Conservation (phyloP, 1,140 invertebrate genomes). For the Drosophila kanapiae region DNA sequence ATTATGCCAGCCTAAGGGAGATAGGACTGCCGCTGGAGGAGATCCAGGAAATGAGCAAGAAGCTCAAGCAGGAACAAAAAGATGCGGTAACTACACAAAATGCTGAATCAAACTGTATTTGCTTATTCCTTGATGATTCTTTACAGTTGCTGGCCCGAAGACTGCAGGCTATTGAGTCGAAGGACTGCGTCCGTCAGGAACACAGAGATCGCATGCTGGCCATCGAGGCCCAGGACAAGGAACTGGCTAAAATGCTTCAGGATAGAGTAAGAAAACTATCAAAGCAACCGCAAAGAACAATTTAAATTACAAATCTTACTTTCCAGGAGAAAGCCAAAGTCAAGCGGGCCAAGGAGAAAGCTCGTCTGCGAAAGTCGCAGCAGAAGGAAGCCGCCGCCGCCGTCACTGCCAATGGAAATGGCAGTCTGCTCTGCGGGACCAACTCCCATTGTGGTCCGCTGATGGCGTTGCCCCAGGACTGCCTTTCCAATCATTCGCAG, state of each 20-base stretch:
- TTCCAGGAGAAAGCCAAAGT: constrained; percentile 89
- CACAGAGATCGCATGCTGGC: constrained; percentile 89
- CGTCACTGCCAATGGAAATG: constrained; percentile 76
- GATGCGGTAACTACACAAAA: constrained; percentile 84
- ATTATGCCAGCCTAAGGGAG: constrained; percentile 85
- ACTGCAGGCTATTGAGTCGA: constrained; percentile 87
- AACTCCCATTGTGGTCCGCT: constrained; percentile 69
- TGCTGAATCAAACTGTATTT: neutral
- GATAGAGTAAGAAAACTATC: constrained; percentile 88
- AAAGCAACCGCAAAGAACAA: neutral
- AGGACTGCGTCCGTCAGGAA: constrained; percentile 86
- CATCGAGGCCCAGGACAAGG: constrained; percentile 96
- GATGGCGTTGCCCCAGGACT: constrained; percentile 74
- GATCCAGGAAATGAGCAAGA: constrained; percentile 86
- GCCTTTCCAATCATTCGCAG: constrained; percentile 48
- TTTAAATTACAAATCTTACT: too few species aligned
- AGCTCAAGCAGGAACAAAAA: constrained; percentile 88
- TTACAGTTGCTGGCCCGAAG: constrained; percentile 86
- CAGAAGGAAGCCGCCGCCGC: constrained; percentile 82
- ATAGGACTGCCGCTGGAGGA: constrained; percentile 87
- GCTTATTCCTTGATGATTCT: neutral
- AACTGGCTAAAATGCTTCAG: constrained; percentile 95
- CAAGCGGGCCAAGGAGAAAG: constrained; percentile 89
- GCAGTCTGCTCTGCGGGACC: constrained; percentile 71
- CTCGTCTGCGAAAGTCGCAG: constrained; percentile 87